Base-by-base conservation (phyloP, 2,113 vertebrate species). In the Brevimyrus niger region DNA sequence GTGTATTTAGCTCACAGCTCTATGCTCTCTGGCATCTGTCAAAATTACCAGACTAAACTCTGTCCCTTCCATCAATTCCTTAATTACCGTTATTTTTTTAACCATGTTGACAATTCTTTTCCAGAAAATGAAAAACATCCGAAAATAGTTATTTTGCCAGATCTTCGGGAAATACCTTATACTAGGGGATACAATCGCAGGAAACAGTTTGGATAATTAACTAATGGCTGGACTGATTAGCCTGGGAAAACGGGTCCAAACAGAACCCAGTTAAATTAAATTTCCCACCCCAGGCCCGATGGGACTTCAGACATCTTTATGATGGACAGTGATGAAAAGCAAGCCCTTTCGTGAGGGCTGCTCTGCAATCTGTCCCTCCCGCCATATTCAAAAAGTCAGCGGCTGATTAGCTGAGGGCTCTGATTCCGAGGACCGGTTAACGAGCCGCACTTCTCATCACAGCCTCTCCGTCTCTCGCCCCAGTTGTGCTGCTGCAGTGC, bases 371-470 rank as follows among this genome's bases (percentile, higher is more conserved):
- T 23, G 48, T 27, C 47, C 27, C 35, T 83, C 35, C 88, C 27
- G 58, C 31, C 17, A n/a, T 83, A 83, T 83, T 89, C 83, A 27
- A 83, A 83, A 55, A 69, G 31, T 84, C 82, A 83, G 82, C 42
- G 13, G 38, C 48, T 44, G 38, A 89, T 89, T 83, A 83, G 38
- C 55, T 7, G 38, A 84, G 76, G 88, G 7, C 88, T 89, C 50
- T 53, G 35, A 83, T 89, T 89, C 8, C 5, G 31, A 94, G 93
- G 92, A 94, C 92, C 96, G 96, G 96, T 96, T 97, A 97, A 95
- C 94, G 95, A 95, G 94, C 93, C 93, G 94, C 94, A 92, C 93
- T 94, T 93, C 95, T 97, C 93, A 95, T 97, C 97, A 97, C 95
- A 94, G 93, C 92, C 92, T 94, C 94, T 92, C 93, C 90, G 93